phyloP scores from a whole-genome alignment of 2,888 invertebrate genomes.

The Conus canariensis region DNA sequence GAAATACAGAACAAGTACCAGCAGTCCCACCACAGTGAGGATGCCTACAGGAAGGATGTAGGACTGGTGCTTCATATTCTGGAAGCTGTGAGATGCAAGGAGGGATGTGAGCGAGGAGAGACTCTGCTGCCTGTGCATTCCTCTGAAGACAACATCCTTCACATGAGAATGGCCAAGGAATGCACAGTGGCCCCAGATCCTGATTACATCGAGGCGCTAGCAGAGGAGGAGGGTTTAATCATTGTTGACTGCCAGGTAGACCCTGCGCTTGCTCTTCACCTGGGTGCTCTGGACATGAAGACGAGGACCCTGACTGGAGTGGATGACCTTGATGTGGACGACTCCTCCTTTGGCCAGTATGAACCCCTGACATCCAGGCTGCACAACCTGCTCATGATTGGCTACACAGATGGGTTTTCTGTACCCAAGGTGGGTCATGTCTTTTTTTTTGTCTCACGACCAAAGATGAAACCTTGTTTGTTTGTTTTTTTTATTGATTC shows the following conservation, averaged over 20 bases:
- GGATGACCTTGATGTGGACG: slow-evolving; percentile 46
- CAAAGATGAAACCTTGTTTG: not conserved
- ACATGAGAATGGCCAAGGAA: not conserved
- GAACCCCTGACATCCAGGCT: slow-evolving; percentile 68
- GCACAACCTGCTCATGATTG: slow-evolving; percentile 60
- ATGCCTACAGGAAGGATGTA: not conserved
- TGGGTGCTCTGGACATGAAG: slow-evolving; percentile 22
- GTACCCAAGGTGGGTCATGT: slow-evolving; percentile 58
- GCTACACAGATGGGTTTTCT: slow-evolving; percentile 70
- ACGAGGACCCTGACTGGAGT: slow-evolving; percentile 25
- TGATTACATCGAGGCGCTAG: not conserved
- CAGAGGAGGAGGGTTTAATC: not conserved
- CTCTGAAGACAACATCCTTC: not conserved
- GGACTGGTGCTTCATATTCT: slow-evolving; percentile 16
- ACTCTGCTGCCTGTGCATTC: slow-evolving; percentile 13
- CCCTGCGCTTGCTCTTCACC: not conserved
- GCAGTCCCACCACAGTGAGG: no score
- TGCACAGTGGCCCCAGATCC: slow-evolving; percentile 23
- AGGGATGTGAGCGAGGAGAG: not conserved
- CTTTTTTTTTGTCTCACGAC: not conserved
- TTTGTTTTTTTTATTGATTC: no score
- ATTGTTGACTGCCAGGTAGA: slow-evolving; percentile 20
- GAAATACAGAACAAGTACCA: slow-evolving; percentile 11
- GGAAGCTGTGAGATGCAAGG: not conserved
- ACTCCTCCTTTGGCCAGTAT: slow-evolving; percentile 63